Evolutionary conservation across 2,113 vertebrate species (phyloP), one percentile per base, ranked within the genome.

Genomic region (Podocnemis expansa): DNA sequence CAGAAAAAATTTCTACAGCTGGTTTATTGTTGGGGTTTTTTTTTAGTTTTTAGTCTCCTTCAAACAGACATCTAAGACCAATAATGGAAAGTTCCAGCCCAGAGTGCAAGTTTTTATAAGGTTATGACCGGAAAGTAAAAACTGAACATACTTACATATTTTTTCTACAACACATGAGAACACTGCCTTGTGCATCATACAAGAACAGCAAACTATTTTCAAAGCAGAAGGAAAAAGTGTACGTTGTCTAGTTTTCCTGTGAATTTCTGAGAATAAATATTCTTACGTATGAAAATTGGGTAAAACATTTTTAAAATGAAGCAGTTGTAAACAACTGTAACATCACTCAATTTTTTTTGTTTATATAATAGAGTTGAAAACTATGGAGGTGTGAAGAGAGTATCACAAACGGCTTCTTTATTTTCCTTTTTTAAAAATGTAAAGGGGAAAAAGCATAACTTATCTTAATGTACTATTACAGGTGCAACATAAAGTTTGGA

Each of bases 241-340:
- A 54, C 47, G 14, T 49, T 90, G 75, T n/a, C 49, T 55, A 21
- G 6, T 1, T 86, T 92, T 95, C 54, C 58, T 80, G 55, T 58
- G 49, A 93, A 85, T 91, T 91, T 94, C 58, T 85, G 67, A n/a
- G 41, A 6, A 12, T 76, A 27, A 41, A 45, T 6, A 6, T 16
- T 76, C 24, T 12, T 27, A 45, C 27, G 25, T 76, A 76, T 5
- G 3, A 75, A 12, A 27, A 75, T 25, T 75, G 10, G 25, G 9
- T 29, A 75, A 75, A 25, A 25, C 5, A 25, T 25, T 75, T 75
- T 25, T 13, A 8, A 75, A 75, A 43, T 43, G 17, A 73, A 21
- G 38, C 41, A 43, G 38, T 43, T 75, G 11, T 75, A 43, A 43
- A 25, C 38, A 75, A 41, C 6, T 75, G 70, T 13, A 43, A 43